Base-by-base conservation (phyloP, 2,797 vertebrate genomes). In the Poecilia wingei region DNA sequence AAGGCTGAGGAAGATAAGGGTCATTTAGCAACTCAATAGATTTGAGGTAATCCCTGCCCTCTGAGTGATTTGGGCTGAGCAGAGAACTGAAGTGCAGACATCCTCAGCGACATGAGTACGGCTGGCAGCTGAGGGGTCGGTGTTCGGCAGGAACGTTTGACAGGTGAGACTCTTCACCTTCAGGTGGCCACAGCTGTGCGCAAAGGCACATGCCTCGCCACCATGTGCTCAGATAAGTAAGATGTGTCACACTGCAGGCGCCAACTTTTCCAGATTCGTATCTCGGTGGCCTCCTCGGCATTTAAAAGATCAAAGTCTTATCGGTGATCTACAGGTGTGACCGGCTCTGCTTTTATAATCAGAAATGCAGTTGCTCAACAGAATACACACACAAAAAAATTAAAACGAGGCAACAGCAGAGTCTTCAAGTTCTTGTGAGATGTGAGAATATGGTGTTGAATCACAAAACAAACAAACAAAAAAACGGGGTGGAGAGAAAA, bases 221-320 rank as follows among this genome's bases (percentile, higher is more conserved):
- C 57, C 28, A 25, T 70, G 46, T 64, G 49, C 46, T 75, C 20
- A 8, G 49, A 28, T 8, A 36, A 36, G 31, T 22, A 28, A 28
- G 71, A 78, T 59, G 47, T 9, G 6, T 64, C 28, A 59, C 31
- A 76, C 12, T 39, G 9, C 7, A 68, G 76, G 81, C 79, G 64
- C 79, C 69, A 72, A 68, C 79, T 14, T 71, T 72, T 83, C 45
- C 47, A 79, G 33, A 76, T 39, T 72, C 57, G 45, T 53, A 59
- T 55, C 57, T 85, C 69, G 57, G 51, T 75, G 1, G 8, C 66
- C 71, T 43, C 59, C 47, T 47, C 43, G 61, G 25, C 76, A 76
- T 78, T 88, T 80, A 46, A 64, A 57, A 75, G 74, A 80, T 82
- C 74, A 84, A 78, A 84, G 51, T 78, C 20, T 51, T 81, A 76